Percentiles rank a stretch among this genome's conserved stretches.
Evolutionary conservation across 2,797 vertebrate species (phyloP).

Genomic region (Sebastes elongatus): DNA sequence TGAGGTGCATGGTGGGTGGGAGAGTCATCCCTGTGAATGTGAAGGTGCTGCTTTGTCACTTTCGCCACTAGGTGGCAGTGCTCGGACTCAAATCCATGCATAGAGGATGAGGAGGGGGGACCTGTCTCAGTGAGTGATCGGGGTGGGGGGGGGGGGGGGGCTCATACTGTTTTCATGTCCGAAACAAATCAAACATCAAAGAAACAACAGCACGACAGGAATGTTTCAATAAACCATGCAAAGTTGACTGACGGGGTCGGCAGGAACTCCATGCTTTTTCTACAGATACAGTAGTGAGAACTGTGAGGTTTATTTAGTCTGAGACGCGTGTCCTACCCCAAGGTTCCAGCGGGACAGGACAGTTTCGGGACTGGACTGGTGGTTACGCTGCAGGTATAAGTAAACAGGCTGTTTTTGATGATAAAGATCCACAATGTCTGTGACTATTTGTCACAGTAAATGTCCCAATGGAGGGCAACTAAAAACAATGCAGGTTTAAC

Average conservation of each 20-base stretch:
- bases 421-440: background rate
- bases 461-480: background rate
- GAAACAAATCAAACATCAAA: conserved; percentile 45
- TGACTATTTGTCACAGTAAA: background rate
- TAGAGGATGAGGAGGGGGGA: background rate
- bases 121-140: background rate
- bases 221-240: conserved; percentile 59
- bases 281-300: conserved; percentile 9
- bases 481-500: background rate
- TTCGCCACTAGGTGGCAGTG: conserved; percentile 53
- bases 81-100: conserved; percentile 26
- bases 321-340: conserved; percentile 54
- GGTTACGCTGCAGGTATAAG: conserved; percentile 53
- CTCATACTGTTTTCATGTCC: conserved; percentile 14
- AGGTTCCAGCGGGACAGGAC: conserved; percentile 68
- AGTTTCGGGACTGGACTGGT: conserved; percentile 57
- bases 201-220: conserved; percentile 33
- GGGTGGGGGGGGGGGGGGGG: background rate
- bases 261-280: conserved; percentile 37
- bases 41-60: background rate
- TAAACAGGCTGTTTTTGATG: conserved; percentile 31
- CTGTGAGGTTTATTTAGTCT: conserved; percentile 40
- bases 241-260: conserved; percentile 9
- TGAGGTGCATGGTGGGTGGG: background rate
- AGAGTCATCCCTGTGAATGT: conserved; percentile 1